Evolutionary conservation across 1,140 invertebrate species (phyloP).

Genomic region (Pseudomyrmex flavicornis): DNA sequence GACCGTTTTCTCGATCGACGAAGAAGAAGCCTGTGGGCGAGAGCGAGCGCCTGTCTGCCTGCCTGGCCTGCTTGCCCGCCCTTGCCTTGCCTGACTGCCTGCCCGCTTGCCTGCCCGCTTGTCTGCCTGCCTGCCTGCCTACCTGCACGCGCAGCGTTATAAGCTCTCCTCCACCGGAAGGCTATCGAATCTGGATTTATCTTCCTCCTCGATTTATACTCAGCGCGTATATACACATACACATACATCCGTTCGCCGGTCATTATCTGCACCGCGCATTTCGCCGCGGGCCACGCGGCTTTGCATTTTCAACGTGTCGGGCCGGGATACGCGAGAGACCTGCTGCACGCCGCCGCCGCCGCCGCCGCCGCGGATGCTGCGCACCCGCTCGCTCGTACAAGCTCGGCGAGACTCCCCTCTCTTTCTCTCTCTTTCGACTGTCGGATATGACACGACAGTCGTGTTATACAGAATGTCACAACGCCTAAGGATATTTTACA

Average conservation of each 20-base stretch:
- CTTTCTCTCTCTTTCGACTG: neutral
- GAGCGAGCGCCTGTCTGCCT: constrained; percentile 1
- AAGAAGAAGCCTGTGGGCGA: constrained; percentile 48
- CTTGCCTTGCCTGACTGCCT: neutral
- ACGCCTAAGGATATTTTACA: constrained; percentile 6
- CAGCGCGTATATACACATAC: neutral
- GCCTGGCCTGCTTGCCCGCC: constrained; percentile 33
- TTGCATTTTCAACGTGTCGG: constrained; percentile 49
- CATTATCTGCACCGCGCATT: constrained; percentile 51
- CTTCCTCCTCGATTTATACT: constrained; percentile 27
- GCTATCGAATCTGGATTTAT: constrained; percentile 56
- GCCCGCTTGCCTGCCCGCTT: neutral
- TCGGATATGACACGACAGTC: constrained; percentile 3
- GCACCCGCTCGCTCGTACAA: neutral
- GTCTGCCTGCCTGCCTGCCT: constrained; percentile 9
- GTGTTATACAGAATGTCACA: constrained; percentile 7
- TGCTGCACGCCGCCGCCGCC: neutral
- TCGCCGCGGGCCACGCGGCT: constrained; percentile 50
- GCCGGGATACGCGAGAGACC: neutral
- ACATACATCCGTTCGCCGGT: constrained; percentile 15
- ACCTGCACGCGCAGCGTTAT: constrained; percentile 31
- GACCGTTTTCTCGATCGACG: constrained; percentile 66
- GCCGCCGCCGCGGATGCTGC: constrained; percentile 8
- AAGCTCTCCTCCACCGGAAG: constrained; percentile 54
- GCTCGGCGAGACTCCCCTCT: no score